Conservation (phyloP, 2,888 invertebrate genomes). For the Oscheius onirici region DNA sequence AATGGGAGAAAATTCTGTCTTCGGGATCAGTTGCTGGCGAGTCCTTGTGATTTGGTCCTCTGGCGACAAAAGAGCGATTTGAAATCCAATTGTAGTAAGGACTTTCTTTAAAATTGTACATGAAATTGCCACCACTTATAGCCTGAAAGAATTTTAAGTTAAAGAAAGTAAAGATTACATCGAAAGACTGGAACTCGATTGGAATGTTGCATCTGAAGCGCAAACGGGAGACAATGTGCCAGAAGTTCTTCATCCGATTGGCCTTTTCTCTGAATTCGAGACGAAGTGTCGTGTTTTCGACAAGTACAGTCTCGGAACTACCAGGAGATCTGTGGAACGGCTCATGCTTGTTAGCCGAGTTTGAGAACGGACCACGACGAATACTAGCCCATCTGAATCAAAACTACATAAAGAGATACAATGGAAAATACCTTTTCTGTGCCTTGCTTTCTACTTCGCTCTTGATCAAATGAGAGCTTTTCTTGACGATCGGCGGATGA, state of each 20-base stretch:
- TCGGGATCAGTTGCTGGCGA: slow-evolving; percentile 9
- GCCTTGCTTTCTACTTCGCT: neutral
- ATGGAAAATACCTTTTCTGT: slow-evolving; percentile 1
- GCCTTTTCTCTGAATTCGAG: neutral
- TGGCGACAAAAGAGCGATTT: neutral
- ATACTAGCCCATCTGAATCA: slow-evolving; percentile 2
- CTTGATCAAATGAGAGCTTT: neutral
- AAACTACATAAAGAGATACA: neutral
- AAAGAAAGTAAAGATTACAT: slow-evolving; percentile 11
- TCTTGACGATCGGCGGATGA: slow-evolving; percentile 8
- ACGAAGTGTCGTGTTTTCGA: slow-evolving; percentile 14
- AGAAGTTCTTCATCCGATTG: neutral
- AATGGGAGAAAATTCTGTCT: neutral
- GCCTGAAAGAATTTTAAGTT: neutral
- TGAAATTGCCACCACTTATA: neutral
- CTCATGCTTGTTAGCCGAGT: too few relatives aligned
- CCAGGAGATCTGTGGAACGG: too few relatives aligned
- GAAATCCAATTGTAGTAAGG: neutral
- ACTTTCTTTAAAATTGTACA: neutral
- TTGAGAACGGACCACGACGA: neutral
- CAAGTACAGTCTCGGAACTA: neutral
- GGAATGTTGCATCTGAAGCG: slow-evolving; percentile 44
- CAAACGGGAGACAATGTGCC: slow-evolving; percentile 47
- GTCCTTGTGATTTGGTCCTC: neutral
- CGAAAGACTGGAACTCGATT: slow-evolving; percentile 44